phyloP scores from a whole-genome alignment of 2,888 invertebrate genomes.

The Neocrepidodera transversa region DNA sequence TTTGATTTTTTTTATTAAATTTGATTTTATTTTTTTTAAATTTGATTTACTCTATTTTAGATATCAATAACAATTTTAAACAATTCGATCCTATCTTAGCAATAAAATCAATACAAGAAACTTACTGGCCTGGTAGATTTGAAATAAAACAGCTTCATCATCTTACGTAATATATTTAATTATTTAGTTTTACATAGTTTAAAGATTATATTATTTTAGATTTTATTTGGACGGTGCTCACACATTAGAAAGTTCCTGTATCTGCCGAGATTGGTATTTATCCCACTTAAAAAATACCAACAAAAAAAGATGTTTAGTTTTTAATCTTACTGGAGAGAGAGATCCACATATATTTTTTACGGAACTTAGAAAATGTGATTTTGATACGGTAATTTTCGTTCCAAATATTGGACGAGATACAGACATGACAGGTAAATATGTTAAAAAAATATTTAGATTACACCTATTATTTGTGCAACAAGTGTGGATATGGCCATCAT shows the following conservation, averaged over 20 bases:
- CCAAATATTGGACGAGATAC: conserved; percentile 62
- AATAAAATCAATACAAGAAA: conserved; percentile 58
- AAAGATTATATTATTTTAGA: conserved; percentile 53
- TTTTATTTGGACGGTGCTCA: conserved; percentile 95
- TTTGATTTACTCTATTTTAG: conserved; percentile 27
- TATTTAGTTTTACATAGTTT: conserved; percentile 1
- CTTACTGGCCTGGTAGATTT: conserved; percentile 84
- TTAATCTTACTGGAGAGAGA: conserved; percentile 79
- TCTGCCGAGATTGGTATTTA: conserved; percentile 83
- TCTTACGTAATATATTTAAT: conserved; percentile 54
- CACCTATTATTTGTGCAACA: too few species aligned
- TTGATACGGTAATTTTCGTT: conserved; percentile 67
- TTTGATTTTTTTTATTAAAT: too few species aligned
- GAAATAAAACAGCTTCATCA: conserved; percentile 69
- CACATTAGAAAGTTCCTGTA: conserved; percentile 84
- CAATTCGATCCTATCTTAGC: conserved; percentile 57
- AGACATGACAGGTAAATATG: conserved; percentile 36
- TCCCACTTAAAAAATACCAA: conserved; percentile 58
- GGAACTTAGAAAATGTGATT: conserved; percentile 63
- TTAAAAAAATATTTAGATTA: too few species aligned
- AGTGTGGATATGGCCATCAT: too few species aligned
- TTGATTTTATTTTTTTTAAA: too few species aligned
- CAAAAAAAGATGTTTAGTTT: conserved; percentile 68
- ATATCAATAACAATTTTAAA: conserved; percentile 24
- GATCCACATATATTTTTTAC: conserved; percentile 66